Conservation (phyloP, 2,888 invertebrate genomes). For the Ditula angustiorana region DNA sequence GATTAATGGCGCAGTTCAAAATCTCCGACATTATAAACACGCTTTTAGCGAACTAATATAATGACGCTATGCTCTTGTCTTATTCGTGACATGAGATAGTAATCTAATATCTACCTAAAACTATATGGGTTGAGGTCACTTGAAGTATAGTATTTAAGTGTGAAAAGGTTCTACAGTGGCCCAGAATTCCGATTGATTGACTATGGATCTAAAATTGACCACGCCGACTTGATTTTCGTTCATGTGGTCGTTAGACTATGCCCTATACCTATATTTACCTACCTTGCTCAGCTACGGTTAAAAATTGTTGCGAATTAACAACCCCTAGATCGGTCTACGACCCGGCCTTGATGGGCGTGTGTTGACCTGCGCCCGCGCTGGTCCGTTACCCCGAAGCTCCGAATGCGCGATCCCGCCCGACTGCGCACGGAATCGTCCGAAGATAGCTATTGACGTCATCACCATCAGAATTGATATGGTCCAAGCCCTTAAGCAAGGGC, state of each 20-base stretch:
- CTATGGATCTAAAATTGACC: too few relatives aligned
- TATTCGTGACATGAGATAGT: slow-evolving; percentile 3
- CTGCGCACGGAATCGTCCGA: slow-evolving; percentile 49
- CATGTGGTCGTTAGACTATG: too few relatives aligned
- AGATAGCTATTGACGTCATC: slow-evolving; percentile 42
- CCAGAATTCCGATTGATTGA: too few relatives aligned
- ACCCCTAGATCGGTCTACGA: slow-evolving; percentile 63
- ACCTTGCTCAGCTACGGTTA: not conserved
- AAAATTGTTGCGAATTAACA: not conserved
- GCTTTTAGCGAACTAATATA: not conserved
- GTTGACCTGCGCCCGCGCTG: slow-evolving; percentile 76
- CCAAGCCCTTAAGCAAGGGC: not conserved
- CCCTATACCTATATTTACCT: not conserved
- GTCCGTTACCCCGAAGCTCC: slow-evolving; percentile 64
- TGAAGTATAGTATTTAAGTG: too few relatives aligned
- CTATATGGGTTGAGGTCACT: too few relatives aligned
- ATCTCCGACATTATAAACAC: not conserved
- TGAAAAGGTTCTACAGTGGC: too few relatives aligned
- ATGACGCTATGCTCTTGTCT: not conserved
- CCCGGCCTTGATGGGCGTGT: slow-evolving; percentile 72
- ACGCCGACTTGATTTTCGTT: too few relatives aligned
- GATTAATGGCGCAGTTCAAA: not conserved
- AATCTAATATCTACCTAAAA: not conserved
- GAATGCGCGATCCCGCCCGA: slow-evolving; percentile 53
- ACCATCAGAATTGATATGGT: not conserved